Base-by-base conservation (phyloP, 2,888 invertebrate species). In the Phyllotreta striolata region DNA sequence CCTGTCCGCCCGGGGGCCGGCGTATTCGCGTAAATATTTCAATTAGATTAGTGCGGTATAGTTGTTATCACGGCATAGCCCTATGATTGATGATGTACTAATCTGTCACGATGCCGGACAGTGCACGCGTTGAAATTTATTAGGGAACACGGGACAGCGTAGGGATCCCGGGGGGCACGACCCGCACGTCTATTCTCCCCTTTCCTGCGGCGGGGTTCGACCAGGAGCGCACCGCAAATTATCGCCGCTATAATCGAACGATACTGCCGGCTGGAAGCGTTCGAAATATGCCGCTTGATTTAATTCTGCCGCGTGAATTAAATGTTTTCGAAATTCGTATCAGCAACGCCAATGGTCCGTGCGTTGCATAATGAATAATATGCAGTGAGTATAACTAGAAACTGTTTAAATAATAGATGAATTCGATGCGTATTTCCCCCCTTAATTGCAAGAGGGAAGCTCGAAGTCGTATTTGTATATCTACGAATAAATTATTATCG, bases 61-160 rank as follows among this genome's bases (percentile, higher is more conserved):
- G 71, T 74, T 72, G 76, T 76, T 77, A 77, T 74, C 74, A 72
- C 70, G 63, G 72, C 68, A 67, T 69, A 69, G 59, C 68, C 68
- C 71, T 54, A 80, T 80, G 80, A 81, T 81, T 78, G 80, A 81
- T 79, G 80, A 80, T 76, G 76, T 78, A 78, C 80, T 80, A 81
- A 81, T 81, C 80, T 80, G 80, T 80, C 80, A 80, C 77, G 78
- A 76, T 73, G 77, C 76, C 71, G 78, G 79, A 76, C 78, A 75
- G 70, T 73, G 76, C 76, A 75, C 72, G 75, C 72, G 75, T 70
- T 74, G 69, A 76, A 78, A 80, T 80, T 80, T 80, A 80, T 79
- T 74, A 77, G 72, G 69, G 66, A 71, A 70, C 73, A 72, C 63
- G 70, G 67, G 66, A 63, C 68, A 24, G 24, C 68, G 62, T 69